phyloP scores from a whole-genome alignment of 2,797 vertebrate genomes.

The Bovichtus diacanthus region DNA sequence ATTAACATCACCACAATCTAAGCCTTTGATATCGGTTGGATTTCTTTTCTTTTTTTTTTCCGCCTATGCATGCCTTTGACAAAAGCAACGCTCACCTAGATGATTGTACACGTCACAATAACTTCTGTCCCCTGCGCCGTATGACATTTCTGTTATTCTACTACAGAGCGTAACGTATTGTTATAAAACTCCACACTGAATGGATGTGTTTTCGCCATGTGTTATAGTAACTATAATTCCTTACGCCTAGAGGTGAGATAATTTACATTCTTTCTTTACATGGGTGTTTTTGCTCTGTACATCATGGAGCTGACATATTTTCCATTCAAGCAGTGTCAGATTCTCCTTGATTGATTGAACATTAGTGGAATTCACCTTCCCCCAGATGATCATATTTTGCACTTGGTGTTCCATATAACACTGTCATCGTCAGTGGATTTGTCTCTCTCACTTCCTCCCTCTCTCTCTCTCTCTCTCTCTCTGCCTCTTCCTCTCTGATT shows the following conservation, averaged over 20 bases:
- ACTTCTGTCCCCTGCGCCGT: slow-evolving; percentile 6
- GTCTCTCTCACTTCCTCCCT: slow-evolving; percentile 40
- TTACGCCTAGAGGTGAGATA: slow-evolving; percentile 24
- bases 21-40: slow-evolving; percentile 43
- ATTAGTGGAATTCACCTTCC: slow-evolving; percentile 66
- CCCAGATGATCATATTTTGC: slow-evolving; percentile 72
- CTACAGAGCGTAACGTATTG: not conserved
- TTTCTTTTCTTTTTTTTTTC: slow-evolving; percentile 28
- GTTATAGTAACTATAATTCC: slow-evolving; percentile 32
- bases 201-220: slow-evolving; percentile 33
- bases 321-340: slow-evolving; percentile 56
- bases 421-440: slow-evolving; percentile 55
- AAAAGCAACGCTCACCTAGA: slow-evolving; percentile 4
- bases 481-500: slow-evolving; percentile 15
- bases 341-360: slow-evolving; percentile 62
- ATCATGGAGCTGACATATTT: slow-evolving; percentile 57
- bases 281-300: slow-evolving; percentile 41
- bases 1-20: slow-evolving; percentile 60
- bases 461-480: slow-evolving; percentile 36
- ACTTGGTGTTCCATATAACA: slow-evolving; percentile 58
- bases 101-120: slow-evolving; percentile 8
- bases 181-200: slow-evolving; percentile 10
- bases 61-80: slow-evolving; percentile 18
- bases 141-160: slow-evolving; percentile 22
- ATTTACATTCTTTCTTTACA: slow-evolving; percentile 52